Evolutionary conservation across 2,113 vertebrate genomes (phyloP).

Genomic region (Oreochromis tanganicae): DNA sequence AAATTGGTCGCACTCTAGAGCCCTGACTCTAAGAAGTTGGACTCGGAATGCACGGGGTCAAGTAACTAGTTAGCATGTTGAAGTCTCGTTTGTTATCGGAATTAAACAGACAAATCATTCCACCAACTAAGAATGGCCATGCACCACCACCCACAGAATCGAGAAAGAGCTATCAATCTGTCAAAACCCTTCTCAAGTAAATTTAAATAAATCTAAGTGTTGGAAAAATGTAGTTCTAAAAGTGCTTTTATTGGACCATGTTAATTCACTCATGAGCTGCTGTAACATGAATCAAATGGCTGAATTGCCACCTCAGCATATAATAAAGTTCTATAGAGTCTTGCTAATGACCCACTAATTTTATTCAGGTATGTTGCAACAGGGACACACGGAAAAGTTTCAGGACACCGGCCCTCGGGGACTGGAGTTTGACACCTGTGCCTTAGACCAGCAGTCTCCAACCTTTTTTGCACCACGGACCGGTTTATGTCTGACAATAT

Average conservation of each 20-base stretch:
- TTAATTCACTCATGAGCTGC: too few relatives aligned
- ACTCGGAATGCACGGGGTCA: fast-evolving
- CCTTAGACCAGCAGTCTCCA: background rate
- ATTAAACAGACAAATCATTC: background rate
- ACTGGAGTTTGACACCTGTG: background rate
- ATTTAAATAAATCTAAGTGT: too few relatives aligned
- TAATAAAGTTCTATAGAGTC: background rate
- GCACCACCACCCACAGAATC: background rate
- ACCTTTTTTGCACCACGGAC: fast-evolving
- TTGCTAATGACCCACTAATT: background rate
- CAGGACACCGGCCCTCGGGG: background rate
- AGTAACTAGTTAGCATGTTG: background rate
- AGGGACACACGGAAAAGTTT: fast-evolving
- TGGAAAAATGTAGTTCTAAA: too few relatives aligned
- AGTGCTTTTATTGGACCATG: too few relatives aligned
- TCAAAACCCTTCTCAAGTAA: too few relatives aligned
- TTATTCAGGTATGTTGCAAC: fast-evolving
- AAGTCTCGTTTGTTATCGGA: fast-evolving
- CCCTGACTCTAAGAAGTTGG: background rate
- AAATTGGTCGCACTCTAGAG: too few relatives aligned
- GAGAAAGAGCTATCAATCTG: too few relatives aligned
- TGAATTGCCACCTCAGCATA: too few relatives aligned
- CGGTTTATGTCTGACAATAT: background rate
- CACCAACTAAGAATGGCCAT: background rate
- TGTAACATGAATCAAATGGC: too few relatives aligned